Evolutionary conservation across 2,888 invertebrate species (phyloP), one percentile per base, ranked within the genome.

Genomic region (Plebejus argus): DNA sequence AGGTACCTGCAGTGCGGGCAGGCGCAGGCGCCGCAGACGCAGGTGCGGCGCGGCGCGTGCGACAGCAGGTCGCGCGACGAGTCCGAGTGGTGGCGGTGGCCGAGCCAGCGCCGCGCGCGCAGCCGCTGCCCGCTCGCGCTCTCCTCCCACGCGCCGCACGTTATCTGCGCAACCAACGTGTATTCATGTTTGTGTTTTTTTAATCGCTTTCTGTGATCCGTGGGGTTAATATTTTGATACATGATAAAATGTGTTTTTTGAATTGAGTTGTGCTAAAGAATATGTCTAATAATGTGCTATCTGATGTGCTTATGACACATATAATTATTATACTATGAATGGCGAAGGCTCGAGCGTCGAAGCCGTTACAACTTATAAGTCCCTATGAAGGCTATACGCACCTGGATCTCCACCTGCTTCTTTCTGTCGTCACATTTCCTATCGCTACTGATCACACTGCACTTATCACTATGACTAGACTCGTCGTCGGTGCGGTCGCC

Each of bases 321-420:
- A 39, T 39, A 10, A 45, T 12, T 45, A 39, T 39, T 39, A 45
- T 12, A 45, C 10, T 45, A 45, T 45, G 45, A 10, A 12, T 45
- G 3, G 10, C 45, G 45, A 12, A 45, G 45, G 45, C 3, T 45
- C 10, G 45, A 45, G 45, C 10, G 45, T 45, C 3, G 45, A 45
- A 45, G 45, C 10, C 10, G 18, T 4, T 8, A 5, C 1, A 58
- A n/a, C 20, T 58, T 8, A 58, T 20, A 20, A 23, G 1, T 3
- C 20, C 3, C 20, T 0, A 23, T 61, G 12, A 12, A 20, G 6
- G 10, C 10, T 23, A 0, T 2, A 61, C 61, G 20, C 23, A 94
- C 94, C 89, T 94, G 94, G 84, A 94, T 94, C 82, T 93, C 93
- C 23, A 94, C 92, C 1, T 88, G 90, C 78, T 89, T 88, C 79